Conservation (phyloP, 2,888 invertebrate species). For the Trichogramma dendrolimi region DNA sequence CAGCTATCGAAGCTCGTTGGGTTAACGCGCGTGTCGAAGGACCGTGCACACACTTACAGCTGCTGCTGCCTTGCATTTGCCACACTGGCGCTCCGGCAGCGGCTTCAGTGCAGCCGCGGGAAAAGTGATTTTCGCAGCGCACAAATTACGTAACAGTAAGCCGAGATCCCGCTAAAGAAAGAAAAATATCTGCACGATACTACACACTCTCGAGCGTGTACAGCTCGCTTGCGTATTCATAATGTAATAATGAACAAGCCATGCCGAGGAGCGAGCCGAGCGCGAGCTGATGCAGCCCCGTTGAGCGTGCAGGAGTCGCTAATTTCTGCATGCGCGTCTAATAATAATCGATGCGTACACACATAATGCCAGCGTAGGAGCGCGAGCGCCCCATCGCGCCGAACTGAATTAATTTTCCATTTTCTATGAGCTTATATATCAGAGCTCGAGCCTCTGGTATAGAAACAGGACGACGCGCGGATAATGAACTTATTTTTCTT, state of each 20-base stretch:
- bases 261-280: constrained; percentile 3
- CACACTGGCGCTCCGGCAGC: too few species aligned
- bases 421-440: too few species aligned
- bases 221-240: neutral
- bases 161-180: constrained; percentile 15
- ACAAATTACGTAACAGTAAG: constrained; percentile 29
- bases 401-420: too few species aligned
- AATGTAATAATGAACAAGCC: constrained; percentile 10
- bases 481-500: too few species aligned
- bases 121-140: constrained; percentile 26
- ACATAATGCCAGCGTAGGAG: too few species aligned
- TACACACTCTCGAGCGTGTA: neutral
- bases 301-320: neutral
- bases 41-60: neutral
- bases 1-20: neutral
- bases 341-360: too few species aligned
- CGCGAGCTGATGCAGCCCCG: constrained; percentile 24
- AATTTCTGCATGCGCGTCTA: too few species aligned
- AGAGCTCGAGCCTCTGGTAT: too few species aligned
- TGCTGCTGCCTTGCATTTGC: neutral
- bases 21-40: too few species aligned
- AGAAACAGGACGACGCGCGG: too few species aligned
- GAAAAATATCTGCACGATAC: constrained; percentile 8
- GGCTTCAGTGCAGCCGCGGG: neutral
- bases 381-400: too few species aligned